Base-by-base conservation (phyloP, 1,140 invertebrate genomes). In the Ips nitidus region DNA sequence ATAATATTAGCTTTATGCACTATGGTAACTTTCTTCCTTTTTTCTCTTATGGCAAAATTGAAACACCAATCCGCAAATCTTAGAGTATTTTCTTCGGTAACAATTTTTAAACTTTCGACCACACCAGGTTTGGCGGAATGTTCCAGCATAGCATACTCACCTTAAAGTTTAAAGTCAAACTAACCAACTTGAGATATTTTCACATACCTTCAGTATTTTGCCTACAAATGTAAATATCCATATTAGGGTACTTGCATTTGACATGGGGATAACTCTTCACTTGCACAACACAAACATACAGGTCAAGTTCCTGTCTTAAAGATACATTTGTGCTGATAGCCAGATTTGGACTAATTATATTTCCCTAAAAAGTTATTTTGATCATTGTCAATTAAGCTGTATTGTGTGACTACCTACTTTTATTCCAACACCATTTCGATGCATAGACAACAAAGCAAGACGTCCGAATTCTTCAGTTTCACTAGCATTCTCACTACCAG, bases 1-100 rank as follows among this genome's bases (percentile, higher is more conserved):
- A 94, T 94, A 61, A 95, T 94, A 76, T 95, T 95, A 3, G 94
- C 93, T 81, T 96, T 95, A 80, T 95, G 94, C 41, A 96, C 87
- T 36, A 90, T 91, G 1, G 92, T 94, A 2, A 96, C 87, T 75
- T 89, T 92, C 75, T 90, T 90, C 7, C 93, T 82, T 40, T 86
- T 86, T 77, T 93, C 83, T 55, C 86, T 84, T 57, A 84, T 85
- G 1, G 93, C 93, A 79, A 90, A 94, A 72, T 94, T 86, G 77
- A 95, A 95, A 2, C 92, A 93, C 81, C 89, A 95, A 69, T 90
- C 84, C 22, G 91, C 90, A 4, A 95, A 86, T 72, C 91, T 82
- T 77, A 89, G 87, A 1, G 91, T 92, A 69, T 92, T 94, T 2
- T 86, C 82, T 69, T 82, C 78, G 1, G 94, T 95, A 6, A 94